A percentile compares a stretch with the other conserved stretches of the same genome.
phyloP scores from a whole-genome alignment of 2,113 vertebrate species.

The Grammomys dolichurus region DNA sequence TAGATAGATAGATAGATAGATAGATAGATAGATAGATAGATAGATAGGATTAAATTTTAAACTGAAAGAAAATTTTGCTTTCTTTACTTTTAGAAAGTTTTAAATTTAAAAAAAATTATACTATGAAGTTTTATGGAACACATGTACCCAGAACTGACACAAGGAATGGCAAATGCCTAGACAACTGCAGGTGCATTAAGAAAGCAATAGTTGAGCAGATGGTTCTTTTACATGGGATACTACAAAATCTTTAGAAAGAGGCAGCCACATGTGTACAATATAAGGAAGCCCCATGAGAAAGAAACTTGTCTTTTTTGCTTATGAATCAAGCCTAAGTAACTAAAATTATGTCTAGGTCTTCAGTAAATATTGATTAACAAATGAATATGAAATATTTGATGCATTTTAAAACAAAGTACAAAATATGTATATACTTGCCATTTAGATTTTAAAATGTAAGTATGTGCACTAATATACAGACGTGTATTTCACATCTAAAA shows the following conservation, averaged over 20 bases:
- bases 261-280: background rate
- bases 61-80: background rate
- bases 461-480: background rate
- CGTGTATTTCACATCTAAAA: background rate
- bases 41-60: background rate
- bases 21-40: background rate
- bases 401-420: slow-evolving; percentile 24
- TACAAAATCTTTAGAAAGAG: background rate
- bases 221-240: background rate
- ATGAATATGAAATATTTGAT: background rate
- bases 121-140: background rate
- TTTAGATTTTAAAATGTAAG: background rate
- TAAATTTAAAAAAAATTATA: background rate
- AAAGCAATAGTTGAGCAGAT: background rate
- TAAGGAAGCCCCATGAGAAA: background rate
- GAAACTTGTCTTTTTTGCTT: background rate
- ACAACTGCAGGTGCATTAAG: background rate
- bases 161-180: background rate
- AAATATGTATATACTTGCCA: background rate
- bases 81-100: background rate
- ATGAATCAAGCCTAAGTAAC: background rate
- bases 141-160: background rate
- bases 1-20: background rate
- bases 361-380: background rate
- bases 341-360: background rate